Evolutionary conservation across 1,140 invertebrate genomes (phyloP), one percentile per base, ranked within the genome.

Genomic region (Trachelipus rathkii): DNA sequence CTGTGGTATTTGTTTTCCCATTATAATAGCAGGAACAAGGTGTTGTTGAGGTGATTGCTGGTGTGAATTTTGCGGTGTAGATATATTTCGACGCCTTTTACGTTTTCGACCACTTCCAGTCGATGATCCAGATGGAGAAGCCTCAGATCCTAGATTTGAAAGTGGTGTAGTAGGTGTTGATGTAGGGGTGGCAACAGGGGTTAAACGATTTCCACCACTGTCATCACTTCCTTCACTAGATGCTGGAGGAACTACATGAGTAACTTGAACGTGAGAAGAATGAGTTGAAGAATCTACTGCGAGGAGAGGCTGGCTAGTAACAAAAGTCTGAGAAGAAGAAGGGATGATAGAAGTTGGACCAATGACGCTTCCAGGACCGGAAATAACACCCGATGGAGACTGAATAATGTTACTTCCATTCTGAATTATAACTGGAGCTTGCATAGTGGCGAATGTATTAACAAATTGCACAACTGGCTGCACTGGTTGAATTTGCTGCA

Each of bases 341-440:
- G 78, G 77, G 15, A 77, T 74, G 70, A 77, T 70, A 46, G 75
- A 71, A 45, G 75, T 53, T 53, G 77, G 77, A 11, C 75, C 77
- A 72, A 78, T 66, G 60, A 81, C 77, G 13, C 76, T 75, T 46
- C 79, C 77, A 50, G 75, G 79, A 68, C 77, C 76, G 67, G 72
- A 75, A 46, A 80, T 60, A 24, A 81, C 72, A 53, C 79, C 77
- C 66, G 78, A 46, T 15, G 79, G 76, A 72, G 79, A 78, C 24
- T 82, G 81, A 23, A 83, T 77, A 70, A 91, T 89, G 69, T 87
- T 85, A 4, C 91, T 89, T 43, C 79, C 81, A 6, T 91, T 91
- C 84, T 92, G 92, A 70, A 95, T 89, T 50, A 87, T 81, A 10
- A 93, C 88, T 0, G 92, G 92, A 21, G 91, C 89, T 78, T 91